phyloP scores from a whole-genome alignment of 2,113 vertebrate species.

The Poecilia latipinna region DNA sequence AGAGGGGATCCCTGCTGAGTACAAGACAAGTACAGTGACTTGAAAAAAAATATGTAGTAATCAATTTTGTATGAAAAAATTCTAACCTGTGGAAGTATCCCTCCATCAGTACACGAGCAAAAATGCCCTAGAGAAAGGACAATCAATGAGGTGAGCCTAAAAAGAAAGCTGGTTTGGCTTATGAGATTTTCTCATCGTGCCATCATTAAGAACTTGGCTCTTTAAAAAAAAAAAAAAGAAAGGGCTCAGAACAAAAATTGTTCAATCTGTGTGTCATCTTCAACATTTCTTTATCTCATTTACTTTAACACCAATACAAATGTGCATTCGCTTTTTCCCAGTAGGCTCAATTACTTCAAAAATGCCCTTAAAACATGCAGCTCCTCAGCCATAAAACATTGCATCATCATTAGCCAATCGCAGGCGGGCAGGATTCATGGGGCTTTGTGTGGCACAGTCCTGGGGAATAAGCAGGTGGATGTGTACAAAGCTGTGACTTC shows the following conservation, averaged over 20 bases:
- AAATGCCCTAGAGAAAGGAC: slow-evolving; percentile 20
- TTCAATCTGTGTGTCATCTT: slow-evolving; percentile 24
- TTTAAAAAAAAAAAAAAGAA: neutral
- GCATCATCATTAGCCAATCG: slow-evolving; percentile 81
- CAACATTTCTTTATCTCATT: slow-evolving; percentile 51
- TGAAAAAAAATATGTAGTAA: neutral
- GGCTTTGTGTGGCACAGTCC: slow-evolving; percentile 69
- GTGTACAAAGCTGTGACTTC: slow-evolving; percentile 47
- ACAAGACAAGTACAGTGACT: neutral
- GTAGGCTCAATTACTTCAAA: slow-evolving; percentile 72
- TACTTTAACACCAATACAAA: slow-evolving; percentile 35
- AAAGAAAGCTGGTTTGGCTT: slow-evolving; percentile 31
- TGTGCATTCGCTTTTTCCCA: slow-evolving; percentile 52
- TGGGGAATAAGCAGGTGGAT: slow-evolving; percentile 72
- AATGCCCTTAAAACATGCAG: slow-evolving; percentile 66
- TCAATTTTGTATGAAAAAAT: slow-evolving; percentile 1
- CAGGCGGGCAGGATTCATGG: slow-evolving; percentile 38
- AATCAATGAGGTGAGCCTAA: slow-evolving; percentile 21
- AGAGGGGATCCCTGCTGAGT: slow-evolving; percentile 1
- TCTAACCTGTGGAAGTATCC: neutral
- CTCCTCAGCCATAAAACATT: slow-evolving; percentile 68
- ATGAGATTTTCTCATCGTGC: slow-evolving; percentile 28
- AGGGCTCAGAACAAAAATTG: slow-evolving; percentile 20
- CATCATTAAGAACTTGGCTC: slow-evolving; percentile 22
- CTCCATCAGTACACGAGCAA: slow-evolving; percentile 12